Base-by-base conservation (phyloP, 1,140 invertebrate species). In the Diplogasteroides magnus region DNA sequence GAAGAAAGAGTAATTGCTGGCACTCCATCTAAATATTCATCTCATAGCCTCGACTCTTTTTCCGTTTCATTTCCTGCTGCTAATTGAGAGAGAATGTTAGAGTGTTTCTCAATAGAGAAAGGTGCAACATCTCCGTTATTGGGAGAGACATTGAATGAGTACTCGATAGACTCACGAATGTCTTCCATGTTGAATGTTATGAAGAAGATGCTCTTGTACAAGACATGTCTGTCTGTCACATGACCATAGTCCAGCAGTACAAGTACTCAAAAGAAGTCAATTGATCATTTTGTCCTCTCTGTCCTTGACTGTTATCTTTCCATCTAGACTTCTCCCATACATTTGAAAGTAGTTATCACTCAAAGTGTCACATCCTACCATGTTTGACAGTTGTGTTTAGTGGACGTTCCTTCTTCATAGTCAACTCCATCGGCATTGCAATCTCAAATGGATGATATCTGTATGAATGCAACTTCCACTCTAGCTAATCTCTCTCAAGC, bases 1-100 rank as follows among this genome's bases (percentile, higher is more conserved):
- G 83, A 94, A 93, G 73, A 88, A 83, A 0, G 89, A 87, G 78
- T 94, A 90, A 84, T 93, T 94, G 15, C 85, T 82, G 0, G 92
- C 90, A 28, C 83, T 85, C 93, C 93, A 96, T 68, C 84, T 86
- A 64, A 66, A 77, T 73, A 28, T 23, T 1, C 6, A 11, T 48
- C 6, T 48, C 6, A 48, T 48, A 11, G 37, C 19, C 37, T 48
- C 6, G 37, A 48, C 37, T 48, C 37, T 11, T 19, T 48, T 6
- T 48, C 37, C 37, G 6, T 48, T 19, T 19, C 37, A 11, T 48
- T 48, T 48, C 6, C 37, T 11, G 37, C 19, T 6, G 19, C 6
- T 19, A 48, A 48, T 48, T 48, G 37, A 48, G 37, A 48, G 37
- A 48, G 37, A 11, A 19, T 11, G 19, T 48, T 1, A 56, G 26